These are phyloP conservation scores for Orchesella flavescens DNA, from an alignment of 2,888 invertebrate species.

Conservation along the genomic window DNA sequence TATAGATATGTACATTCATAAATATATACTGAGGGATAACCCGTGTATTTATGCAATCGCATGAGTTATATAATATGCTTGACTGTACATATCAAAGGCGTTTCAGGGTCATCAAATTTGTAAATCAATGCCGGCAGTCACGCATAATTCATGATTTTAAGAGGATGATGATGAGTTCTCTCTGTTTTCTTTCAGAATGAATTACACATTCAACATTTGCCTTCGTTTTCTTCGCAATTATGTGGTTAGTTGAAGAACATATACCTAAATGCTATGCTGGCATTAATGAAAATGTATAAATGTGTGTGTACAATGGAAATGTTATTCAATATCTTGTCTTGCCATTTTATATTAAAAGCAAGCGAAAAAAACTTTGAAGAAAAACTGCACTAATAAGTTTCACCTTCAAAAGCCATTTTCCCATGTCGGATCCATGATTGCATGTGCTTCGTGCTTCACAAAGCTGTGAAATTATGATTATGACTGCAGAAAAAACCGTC, in stretches of 20 bases:
- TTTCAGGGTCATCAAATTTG: slow-evolving; percentile 28
- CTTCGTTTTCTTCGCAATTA: background rate
- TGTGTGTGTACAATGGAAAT: background rate
- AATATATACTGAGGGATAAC: too few relatives aligned
- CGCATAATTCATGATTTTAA: slow-evolving; percentile 20
- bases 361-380: too few relatives aligned
- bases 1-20: background rate
- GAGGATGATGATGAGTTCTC: background rate
- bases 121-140: slow-evolving; percentile 25
- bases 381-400: background rate
- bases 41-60: too few relatives aligned
- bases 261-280: background rate
- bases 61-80: background rate
- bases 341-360: too few relatives aligned
- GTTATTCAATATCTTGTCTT: background rate
- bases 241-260: background rate
- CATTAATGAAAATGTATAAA: background rate
- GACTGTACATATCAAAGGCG: background rate
- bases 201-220: background rate
- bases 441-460: background rate
- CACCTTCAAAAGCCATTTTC: slow-evolving; percentile 20
- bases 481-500: background rate
- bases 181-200: background rate
- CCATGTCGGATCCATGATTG: slow-evolving; percentile 10
- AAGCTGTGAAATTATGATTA: slow-evolving; percentile 14